Percentiles rank a stretch among this genome's conserved stretches.
phyloP scores from a whole-genome alignment of 2,888 invertebrate genomes.

The Drosophila multiciliata region DNA sequence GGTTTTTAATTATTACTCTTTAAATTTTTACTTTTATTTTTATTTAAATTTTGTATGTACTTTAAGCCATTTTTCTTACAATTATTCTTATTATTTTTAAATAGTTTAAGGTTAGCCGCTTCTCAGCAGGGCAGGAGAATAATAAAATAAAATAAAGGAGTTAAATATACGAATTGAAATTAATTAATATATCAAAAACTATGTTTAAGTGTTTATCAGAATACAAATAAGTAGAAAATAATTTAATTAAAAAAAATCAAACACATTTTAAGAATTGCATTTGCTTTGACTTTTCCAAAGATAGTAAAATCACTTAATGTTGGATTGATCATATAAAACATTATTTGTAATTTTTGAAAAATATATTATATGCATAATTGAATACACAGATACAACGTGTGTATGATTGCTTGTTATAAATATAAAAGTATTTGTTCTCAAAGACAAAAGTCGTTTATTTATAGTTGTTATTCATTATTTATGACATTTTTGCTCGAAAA shows the following conservation, averaged over 20 bases:
- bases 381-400: not conserved
- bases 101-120: not conserved
- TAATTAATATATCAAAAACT: not conserved
- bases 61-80: not conserved
- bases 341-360: not conserved
- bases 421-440: not conserved
- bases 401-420: not conserved
- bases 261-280: not conserved
- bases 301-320: not conserved
- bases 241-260: not conserved
- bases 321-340: not conserved
- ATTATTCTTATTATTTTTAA: not conserved
- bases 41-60: not conserved
- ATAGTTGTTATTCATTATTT: conserved; percentile 41
- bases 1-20: not conserved
- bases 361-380: not conserved
- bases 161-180: not conserved
- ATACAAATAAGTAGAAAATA: not conserved
- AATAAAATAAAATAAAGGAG: not conserved
- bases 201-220: not conserved
- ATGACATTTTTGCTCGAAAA: conserved; percentile 22
- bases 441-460: conserved; percentile 41
- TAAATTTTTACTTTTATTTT: not conserved
- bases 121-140: not conserved
- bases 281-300: not conserved